Evolutionary conservation across 2,797 vertebrate species (phyloP), one percentile per base, ranked within the genome.

Genomic region (Myoxocephalus aenaeus): DNA sequence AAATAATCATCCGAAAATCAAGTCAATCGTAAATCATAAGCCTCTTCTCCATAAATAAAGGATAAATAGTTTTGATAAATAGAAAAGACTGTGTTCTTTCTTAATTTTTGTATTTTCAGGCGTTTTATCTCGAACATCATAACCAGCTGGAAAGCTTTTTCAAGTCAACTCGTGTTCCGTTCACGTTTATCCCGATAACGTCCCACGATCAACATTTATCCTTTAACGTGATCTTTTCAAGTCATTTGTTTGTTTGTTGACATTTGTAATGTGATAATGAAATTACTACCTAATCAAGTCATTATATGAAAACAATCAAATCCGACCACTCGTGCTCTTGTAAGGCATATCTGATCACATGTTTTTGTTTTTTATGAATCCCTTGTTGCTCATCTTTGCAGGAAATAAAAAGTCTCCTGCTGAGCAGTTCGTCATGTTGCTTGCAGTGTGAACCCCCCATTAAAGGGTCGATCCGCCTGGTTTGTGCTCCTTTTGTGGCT

Each of bases 401-500:
- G 42, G 42, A 17, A 44, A 7, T 44, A 44, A 44, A 44, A 15
- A 5, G 5, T 7, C 15, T n/a, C 18, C 18, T n/a, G 18, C 48
- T 4, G 48, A 46, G 44, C 18, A 4, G 34, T 29, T n/a, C 6
- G 11, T 51, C 38, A 0, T 1, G 72, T 13, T 36, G 73, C 17
- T 64, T 25, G 50, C 71, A 42, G 72, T 48, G 64, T 72, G 67
- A 78, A 50, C 17, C 2, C 12, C 12, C 3, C 32, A 36, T 13
- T 29, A 9, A 27, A 6, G 3, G 1, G 20, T 32, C 8, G 20
- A 38, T 36, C 8, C 48, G 1, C 11, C n/a, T 29, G 14, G 51
- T 62, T 38, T 51, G n/a, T 25, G 22, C 18, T 51, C 17, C 2
- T 42, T 38, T 5, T 1, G n/a, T 40, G 5, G 44, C 54, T 63